These are phyloP conservation scores for Brachyhypopomus gauderio DNA, from an alignment of 2,113 vertebrate genomes.

Conservation along the genomic window DNA sequence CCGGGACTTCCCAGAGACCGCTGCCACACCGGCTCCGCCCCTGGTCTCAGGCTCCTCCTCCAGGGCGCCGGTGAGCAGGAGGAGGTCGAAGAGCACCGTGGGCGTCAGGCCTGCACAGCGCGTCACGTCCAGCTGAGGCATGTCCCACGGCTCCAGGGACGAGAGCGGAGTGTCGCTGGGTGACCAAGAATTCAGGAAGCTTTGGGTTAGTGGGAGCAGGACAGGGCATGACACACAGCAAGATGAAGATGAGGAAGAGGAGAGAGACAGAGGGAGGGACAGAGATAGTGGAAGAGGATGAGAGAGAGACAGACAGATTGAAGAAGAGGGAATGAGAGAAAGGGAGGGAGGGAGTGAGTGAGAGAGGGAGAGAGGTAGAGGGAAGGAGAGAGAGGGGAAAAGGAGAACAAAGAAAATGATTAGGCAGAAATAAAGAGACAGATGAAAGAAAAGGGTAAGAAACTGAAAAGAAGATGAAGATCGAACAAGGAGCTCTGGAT, in stretches of 20 bases:
- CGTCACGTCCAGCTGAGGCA: constrained; percentile 68
- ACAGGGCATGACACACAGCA: constrained; percentile 70
- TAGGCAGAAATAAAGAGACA: background rate
- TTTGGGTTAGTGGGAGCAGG: constrained; percentile 73
- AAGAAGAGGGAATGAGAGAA: constrained; percentile 15
- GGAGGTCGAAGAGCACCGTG: constrained; percentile 73
- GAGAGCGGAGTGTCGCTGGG: constrained; percentile 78
- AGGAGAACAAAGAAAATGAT: constrained; percentile 17
- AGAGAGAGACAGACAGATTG: too few species aligned
- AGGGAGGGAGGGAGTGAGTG: constrained; percentile 53
- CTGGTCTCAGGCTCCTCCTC: constrained; percentile 68
- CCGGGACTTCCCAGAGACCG: background rate
- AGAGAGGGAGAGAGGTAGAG: constrained; percentile 60
- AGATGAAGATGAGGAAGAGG: constrained; percentile 65
- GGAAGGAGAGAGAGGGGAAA: constrained; percentile 36
- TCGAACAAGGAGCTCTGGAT: too few species aligned
- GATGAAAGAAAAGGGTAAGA: background rate
- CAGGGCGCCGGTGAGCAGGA: constrained; percentile 75
- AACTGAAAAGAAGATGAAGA: too few species aligned
- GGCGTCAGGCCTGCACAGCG: constrained; percentile 73
- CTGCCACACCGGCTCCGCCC: constrained; percentile 9
- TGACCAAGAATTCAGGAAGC: constrained; percentile 85
- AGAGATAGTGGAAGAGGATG: constrained; percentile 1
- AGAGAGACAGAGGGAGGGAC: constrained; percentile 44
- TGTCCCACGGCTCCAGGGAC: constrained; percentile 75